Conservation (phyloP, 2,888 invertebrate genomes). For the Aphodius sticticus region DNA sequence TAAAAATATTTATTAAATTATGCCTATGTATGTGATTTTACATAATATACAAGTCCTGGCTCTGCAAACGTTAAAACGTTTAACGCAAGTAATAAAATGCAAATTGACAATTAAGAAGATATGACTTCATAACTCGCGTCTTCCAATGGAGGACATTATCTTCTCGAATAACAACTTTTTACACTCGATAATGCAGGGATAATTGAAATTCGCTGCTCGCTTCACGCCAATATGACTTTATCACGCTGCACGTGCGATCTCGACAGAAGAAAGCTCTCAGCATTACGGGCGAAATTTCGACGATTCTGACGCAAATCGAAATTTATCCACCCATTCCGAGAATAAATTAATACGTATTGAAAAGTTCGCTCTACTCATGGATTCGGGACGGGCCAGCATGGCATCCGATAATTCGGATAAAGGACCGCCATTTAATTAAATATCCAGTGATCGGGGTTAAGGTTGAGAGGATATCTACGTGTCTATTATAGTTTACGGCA, state of each 20-base stretch:
- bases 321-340: not conserved
- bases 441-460: not conserved
- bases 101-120: too few species aligned
- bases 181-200: not conserved
- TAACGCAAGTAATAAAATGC: too few species aligned
- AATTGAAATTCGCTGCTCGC: not conserved
- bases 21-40: too few species aligned
- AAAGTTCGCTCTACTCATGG: not conserved
- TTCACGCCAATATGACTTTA: conserved; percentile 4
- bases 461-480: not conserved
- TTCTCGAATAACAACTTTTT: not conserved
- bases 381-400: not conserved
- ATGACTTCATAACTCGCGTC: not conserved
- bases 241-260: not conserved
- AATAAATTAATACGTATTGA: not conserved
- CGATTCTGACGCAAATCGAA: conserved; percentile 4
- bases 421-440: not conserved
- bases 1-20: too few species aligned
- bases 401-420: not conserved
- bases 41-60: too few species aligned
- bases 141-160: not conserved
- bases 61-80: too few species aligned
- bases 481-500: too few species aligned
- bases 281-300: not conserved
- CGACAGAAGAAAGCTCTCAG: not conserved